These are phyloP conservation scores for Takifugu rubripes DNA, from an alignment of 2,797 vertebrate genomes.

Conservation along the genomic window DNA sequence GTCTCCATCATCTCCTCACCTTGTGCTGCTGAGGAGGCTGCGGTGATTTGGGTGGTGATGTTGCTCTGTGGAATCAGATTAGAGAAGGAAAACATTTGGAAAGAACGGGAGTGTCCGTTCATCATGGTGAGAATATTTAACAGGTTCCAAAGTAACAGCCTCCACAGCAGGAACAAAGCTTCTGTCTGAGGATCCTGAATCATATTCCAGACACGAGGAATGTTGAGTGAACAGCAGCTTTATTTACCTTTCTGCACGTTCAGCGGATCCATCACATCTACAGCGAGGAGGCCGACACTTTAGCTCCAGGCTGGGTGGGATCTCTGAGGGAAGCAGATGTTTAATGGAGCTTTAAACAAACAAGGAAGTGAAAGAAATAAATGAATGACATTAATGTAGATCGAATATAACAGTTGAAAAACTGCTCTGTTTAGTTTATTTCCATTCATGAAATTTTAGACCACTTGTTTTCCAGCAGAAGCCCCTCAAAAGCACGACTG, in stretches of 20 bases:
- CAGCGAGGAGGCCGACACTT: too few relatives aligned
- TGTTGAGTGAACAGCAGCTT: conserved; percentile 8
- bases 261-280: background rate
- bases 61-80: conserved; percentile 44
- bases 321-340: too few relatives aligned
- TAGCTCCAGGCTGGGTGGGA: too few relatives aligned
- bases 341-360: too few relatives aligned
- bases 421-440: too few relatives aligned
- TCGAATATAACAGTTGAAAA: too few relatives aligned
- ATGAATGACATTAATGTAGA: too few relatives aligned
- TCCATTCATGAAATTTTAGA: too few relatives aligned
- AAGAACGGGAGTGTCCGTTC: conserved; percentile 28
- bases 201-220: conserved; percentile 15
- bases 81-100: conserved; percentile 35
- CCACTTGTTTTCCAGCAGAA: too few relatives aligned
- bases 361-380: too few relatives aligned
- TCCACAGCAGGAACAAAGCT: conserved; percentile 22
- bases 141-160: conserved; percentile 16
- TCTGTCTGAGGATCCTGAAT: conserved; percentile 26
- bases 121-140: conserved; percentile 53
- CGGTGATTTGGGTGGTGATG: conserved; percentile 27
- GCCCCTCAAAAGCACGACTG: too few relatives aligned
- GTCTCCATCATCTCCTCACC: conserved; percentile 4
- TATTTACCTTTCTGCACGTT: conserved; percentile 19
- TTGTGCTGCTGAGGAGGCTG: background rate